Evolutionary conservation across 2,888 invertebrate genomes (phyloP).

Genomic region (Xylophagus ater): DNA sequence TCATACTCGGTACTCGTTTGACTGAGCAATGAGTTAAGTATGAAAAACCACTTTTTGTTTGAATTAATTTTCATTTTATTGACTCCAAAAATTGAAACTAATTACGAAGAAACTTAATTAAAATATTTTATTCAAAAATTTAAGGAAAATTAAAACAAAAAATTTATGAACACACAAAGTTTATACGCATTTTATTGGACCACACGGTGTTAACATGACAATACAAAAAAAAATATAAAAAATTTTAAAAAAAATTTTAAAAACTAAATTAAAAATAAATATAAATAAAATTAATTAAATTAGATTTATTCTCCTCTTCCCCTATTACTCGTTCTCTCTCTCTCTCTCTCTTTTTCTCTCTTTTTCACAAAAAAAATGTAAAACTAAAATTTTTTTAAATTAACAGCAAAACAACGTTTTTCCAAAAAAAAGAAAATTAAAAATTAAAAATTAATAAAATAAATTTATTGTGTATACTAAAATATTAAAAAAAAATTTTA

Average conservation of each 20-base stretch:
- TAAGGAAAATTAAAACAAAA: constrained; percentile 12
- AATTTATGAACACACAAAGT: constrained; percentile 6
- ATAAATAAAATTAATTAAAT: constrained; percentile 14
- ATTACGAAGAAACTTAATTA: not conserved
- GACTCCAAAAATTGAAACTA: too few relatives aligned
- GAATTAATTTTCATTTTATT: too few relatives aligned
- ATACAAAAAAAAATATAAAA: constrained; percentile 16
- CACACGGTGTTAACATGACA: constrained; percentile 25
- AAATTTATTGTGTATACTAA: not conserved
- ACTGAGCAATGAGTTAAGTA: too few relatives aligned
- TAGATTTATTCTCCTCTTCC: constrained; percentile 12
- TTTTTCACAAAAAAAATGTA: not conserved
- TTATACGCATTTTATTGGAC: constrained; percentile 21
- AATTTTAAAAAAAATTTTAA: not conserved
- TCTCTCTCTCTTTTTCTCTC: not conserved
- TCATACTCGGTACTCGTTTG: too few relatives aligned
- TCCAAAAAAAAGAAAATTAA: not conserved
- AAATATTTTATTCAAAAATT: constrained; percentile 7
- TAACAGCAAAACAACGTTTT: not conserved
- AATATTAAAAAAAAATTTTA: not conserved
- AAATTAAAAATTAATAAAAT: not conserved
- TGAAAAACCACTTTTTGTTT: too few relatives aligned
- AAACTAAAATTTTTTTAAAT: not conserved
- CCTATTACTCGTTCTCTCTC: not conserved
- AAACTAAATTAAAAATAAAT: constrained; percentile 1